Percentiles rank a stretch among this genome's conserved stretches.
Evolutionary conservation across 2,888 invertebrate species (phyloP).

Genomic region (Andrena praecox): DNA sequence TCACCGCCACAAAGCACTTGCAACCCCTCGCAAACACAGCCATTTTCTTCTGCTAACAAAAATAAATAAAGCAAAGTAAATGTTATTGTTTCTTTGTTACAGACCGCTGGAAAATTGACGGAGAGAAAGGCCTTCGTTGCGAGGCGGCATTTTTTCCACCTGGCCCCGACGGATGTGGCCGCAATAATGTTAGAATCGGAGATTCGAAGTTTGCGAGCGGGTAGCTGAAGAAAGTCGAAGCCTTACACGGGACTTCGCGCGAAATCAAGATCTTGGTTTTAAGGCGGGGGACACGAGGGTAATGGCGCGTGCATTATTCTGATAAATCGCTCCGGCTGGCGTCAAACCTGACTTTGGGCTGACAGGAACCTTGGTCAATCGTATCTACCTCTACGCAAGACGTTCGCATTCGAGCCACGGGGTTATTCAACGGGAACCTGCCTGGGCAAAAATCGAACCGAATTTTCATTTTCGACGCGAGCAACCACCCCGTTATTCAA

Average conservation of each 20-base stretch:
- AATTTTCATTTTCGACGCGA: slow-evolving; percentile 2
- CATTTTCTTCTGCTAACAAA: not conserved
- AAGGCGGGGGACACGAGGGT: slow-evolving; percentile 81
- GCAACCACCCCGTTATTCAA: not conserved
- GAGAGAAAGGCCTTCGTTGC: not conserved
- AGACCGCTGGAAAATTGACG: not conserved
- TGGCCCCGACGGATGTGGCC: slow-evolving; percentile 17
- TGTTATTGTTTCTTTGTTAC: slow-evolving; percentile 23
- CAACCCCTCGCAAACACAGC: not conserved
- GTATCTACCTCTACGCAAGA: slow-evolving; percentile 72
- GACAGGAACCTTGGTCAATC: slow-evolving; percentile 77
- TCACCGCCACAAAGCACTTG: too few species aligned
- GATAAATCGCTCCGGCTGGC: slow-evolving; percentile 82
- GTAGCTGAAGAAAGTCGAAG: slow-evolving; percentile 70
- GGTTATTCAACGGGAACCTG: slow-evolving; percentile 37
- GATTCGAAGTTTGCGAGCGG: slow-evolving; percentile 69
- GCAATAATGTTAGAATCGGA: slow-evolving; percentile 61
- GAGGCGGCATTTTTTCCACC: slow-evolving; percentile 18
- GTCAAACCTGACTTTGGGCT: slow-evolving; percentile 82
- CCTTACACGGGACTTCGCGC: slow-evolving; percentile 76
- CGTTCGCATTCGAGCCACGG: slow-evolving; percentile 63
- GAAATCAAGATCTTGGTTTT: slow-evolving; percentile 82
- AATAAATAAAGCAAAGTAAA: not conserved
- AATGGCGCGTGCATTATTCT: slow-evolving; percentile 84
- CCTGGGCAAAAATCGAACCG: not conserved